Conservation (phyloP, 1,140 invertebrate genomes). For the Calosoma granatense region DNA sequence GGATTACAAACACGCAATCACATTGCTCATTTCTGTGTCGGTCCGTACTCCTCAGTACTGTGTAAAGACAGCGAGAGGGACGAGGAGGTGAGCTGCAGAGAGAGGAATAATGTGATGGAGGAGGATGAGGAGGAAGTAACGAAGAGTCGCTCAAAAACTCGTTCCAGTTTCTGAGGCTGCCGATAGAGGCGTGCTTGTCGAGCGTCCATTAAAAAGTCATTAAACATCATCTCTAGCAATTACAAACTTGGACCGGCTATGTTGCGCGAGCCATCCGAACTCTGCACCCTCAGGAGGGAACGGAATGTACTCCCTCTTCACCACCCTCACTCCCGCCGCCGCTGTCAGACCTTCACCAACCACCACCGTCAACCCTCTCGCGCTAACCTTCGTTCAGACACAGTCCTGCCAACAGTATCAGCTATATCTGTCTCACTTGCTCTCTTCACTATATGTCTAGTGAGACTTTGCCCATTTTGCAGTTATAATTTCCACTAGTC, state of each 20-base stretch:
- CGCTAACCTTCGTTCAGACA: no score
- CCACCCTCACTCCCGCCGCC: no score
- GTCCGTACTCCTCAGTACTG: no score
- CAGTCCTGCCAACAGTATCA: no score
- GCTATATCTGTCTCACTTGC: no score
- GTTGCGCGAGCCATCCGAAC: conserved; percentile 13
- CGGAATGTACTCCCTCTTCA: neutral
- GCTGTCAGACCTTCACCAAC: no score
- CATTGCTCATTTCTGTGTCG: neutral
- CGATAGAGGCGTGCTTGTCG: conserved; percentile 16
- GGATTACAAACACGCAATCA: neutral
- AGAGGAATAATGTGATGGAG: no score
- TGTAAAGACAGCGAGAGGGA: neutral
- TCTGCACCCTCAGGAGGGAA: conserved; percentile 3
- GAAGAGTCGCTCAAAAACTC: neutral
- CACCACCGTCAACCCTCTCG: no score
- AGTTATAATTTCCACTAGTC: no score
- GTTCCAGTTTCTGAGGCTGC: neutral
- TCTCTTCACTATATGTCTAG: no score
- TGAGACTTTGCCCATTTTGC: no score
- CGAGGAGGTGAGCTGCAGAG: neutral
- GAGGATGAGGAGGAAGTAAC: no score
- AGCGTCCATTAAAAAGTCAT: conserved; percentile 48
- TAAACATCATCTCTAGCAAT: conserved; percentile 49
- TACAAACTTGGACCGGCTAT: conserved; percentile 29